Base-by-base conservation (phyloP, 1,140 invertebrate genomes). In the Triops cancriformis region DNA sequence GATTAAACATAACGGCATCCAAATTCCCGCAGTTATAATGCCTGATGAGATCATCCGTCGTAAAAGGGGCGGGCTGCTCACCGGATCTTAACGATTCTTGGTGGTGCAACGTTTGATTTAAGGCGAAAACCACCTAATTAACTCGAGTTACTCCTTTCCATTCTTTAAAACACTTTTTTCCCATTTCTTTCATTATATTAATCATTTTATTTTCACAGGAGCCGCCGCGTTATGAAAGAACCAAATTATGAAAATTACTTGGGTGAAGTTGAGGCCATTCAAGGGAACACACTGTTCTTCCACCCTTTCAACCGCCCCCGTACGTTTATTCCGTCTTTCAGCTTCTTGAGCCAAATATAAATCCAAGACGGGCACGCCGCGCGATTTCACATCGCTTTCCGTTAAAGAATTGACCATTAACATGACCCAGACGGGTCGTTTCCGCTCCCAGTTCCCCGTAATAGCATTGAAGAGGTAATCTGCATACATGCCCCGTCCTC, bases 11-110 rank as follows among this genome's bases (percentile, higher is more conserved):
- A 43, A 87, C 84, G 9, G 85, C 82, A 80, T 88, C 84, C 75
- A 89, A 82, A 81, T 88, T 85, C 4, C 88, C 88, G 81, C 87
- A 88, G 82, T 88, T 88, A 80, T 89, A 89, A 78, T 88, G 86
- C 11, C 84, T 81, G 27, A 89, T 87, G 12, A 89, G 83, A 80
- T 88, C 87, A 74, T 88, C 86, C 9, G 86, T 88, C 1, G 84
- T 84, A 77, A 84, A 82, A 76, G 82, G 77, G 37, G 81, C 78
- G 42, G 82, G 77, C 42, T 80, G 77, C 18, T 82, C 81, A 5
- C 83, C 82, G 26, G 72, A 77, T 23, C 87, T 80, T 26, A 85
- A 81, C 11, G 82, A 81, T 81, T 89, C 88, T 77, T 88, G 87
- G 76, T 86, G 86, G 72, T 83, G 82, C 28, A 89, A 80, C 0